These are phyloP conservation scores for Callochromis pleurospilus DNA, from an alignment of 2,113 vertebrate species.

Conservation along the genomic window DNA sequence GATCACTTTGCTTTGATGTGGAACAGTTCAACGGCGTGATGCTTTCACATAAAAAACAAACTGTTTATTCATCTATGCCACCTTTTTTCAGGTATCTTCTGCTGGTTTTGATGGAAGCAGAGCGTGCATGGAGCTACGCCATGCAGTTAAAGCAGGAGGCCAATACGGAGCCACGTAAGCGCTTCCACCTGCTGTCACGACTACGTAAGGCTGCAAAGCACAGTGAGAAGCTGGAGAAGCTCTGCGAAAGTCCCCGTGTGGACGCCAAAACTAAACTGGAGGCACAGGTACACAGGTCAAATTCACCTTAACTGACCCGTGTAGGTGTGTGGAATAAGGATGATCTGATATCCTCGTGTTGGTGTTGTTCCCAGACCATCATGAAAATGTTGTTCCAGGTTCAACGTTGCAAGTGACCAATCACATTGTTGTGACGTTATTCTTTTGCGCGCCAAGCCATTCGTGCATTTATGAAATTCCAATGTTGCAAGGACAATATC, in stretches of 20 bases:
- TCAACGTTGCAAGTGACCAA: too few relatives aligned
- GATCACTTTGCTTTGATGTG: neutral
- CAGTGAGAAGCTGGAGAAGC: conserved; percentile 85
- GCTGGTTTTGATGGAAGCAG: conserved; percentile 93
- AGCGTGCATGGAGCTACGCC: conserved; percentile 96
- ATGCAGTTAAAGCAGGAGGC: conserved; percentile 99
- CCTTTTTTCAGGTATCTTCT: conserved; percentile 79
- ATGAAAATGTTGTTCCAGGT: too few relatives aligned
- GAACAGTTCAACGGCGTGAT: neutral
- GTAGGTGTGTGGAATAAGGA: neutral
- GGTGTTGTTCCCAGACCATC: too few relatives aligned
- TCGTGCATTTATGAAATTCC: too few relatives aligned
- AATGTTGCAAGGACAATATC: too few relatives aligned
- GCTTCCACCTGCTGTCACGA: conserved; percentile 89
- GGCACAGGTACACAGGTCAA: conserved; percentile 79
- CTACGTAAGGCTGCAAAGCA: conserved; percentile 94
- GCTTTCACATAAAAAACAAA: neutral
- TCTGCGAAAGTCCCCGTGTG: conserved; percentile 89
- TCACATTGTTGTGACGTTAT: too few relatives aligned
- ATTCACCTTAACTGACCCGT: neutral
- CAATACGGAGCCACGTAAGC: conserved; percentile 93
- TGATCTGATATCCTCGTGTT: too few relatives aligned
- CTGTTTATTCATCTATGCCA: neutral
- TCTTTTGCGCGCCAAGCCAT: too few relatives aligned
- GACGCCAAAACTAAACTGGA: conserved; percentile 98